Base-by-base conservation (phyloP, 2,113 vertebrate genomes). In the Verasper variegatus region DNA sequence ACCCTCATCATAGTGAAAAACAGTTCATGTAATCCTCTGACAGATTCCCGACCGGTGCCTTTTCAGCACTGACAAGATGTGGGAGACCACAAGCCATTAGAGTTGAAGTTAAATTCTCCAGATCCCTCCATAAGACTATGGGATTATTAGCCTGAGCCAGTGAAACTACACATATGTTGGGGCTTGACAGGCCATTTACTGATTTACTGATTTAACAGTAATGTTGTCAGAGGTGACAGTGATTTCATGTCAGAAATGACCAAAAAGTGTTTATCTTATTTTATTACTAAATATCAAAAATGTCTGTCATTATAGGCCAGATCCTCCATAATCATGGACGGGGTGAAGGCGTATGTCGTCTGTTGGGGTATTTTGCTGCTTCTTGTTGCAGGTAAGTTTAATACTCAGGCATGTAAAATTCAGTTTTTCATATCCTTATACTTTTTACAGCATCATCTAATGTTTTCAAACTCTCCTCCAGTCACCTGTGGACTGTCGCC, bases 241-340 rank as follows among this genome's bases (percentile, higher is more conserved):
- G 45, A 17, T 55, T 6, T 47, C 26, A 26, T 63, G 51, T 40
- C 49, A 47, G 2, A 20, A 4, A 26, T 12, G 17, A 26, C 1
- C 0, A 1, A 37, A 47, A 6, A 11, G 9, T 81, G 47, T 71
- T 64, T 58, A 54, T 21, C 17, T 13, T 24, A 23, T 18, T 47
- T 67, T 3, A 47, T 73, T 47, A 78, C 37, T 74, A 27, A 86
- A 55, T 64, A 40, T 64, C 21, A 42, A 2, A 5, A 12, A 5
- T 51, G 40, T 78, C 55, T 82, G 42, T 91, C 60, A 80, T 88
- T 88, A 57, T 89, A 89, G 94, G 95, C 86, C 56, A 55, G 55
- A 71, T 51, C 89, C 81, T 89, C 88, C 86, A 80, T 72, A 87
- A 87, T 35, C 73, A 99, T 98, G 97, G 95, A 92, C 83, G 89